Evolutionary conservation across 2,888 invertebrate species (phyloP).

Genomic region (Drosophila anomelani): DNA sequence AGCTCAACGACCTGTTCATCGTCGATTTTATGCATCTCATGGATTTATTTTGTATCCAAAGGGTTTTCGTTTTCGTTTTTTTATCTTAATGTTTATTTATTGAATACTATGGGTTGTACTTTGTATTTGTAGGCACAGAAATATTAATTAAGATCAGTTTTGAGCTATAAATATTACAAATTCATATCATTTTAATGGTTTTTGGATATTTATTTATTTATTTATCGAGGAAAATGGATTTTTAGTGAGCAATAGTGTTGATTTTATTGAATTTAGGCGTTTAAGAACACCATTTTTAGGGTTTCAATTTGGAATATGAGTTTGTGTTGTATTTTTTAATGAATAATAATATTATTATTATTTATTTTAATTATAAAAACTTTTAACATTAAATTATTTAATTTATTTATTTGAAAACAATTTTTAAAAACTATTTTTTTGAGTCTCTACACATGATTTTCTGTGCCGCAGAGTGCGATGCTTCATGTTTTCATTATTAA

Average conservation of each 20-base stretch:
- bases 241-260: not conserved
- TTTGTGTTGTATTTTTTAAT: too few species aligned
- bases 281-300: too few species aligned
- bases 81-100: conserved; percentile 30
- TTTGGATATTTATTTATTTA: not conserved
- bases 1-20: conserved; percentile 39
- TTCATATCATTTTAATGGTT: not conserved
- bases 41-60: conserved; percentile 12
- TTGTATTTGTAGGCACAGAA: conserved; percentile 1
- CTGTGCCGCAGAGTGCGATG: too few species aligned
- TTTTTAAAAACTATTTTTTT: too few species aligned
- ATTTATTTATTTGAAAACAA: too few species aligned
- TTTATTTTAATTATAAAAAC: too few species aligned
- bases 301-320: too few species aligned
- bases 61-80: conserved; percentile 8
- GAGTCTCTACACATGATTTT: too few species aligned
- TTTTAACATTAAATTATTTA: too few species aligned
- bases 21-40: conserved; percentile 1
- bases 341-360: too few species aligned
- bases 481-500: too few species aligned
- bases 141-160: not conserved
- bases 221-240: not conserved
- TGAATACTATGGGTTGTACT: not conserved
- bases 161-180: not conserved
- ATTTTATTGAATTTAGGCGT: too few species aligned